Percentiles rank a stretch among this genome's conserved stretches.
These are phyloP conservation scores for Altica lythri DNA, from an alignment of 2,888 invertebrate genomes.

Conservation along the genomic window DNA sequence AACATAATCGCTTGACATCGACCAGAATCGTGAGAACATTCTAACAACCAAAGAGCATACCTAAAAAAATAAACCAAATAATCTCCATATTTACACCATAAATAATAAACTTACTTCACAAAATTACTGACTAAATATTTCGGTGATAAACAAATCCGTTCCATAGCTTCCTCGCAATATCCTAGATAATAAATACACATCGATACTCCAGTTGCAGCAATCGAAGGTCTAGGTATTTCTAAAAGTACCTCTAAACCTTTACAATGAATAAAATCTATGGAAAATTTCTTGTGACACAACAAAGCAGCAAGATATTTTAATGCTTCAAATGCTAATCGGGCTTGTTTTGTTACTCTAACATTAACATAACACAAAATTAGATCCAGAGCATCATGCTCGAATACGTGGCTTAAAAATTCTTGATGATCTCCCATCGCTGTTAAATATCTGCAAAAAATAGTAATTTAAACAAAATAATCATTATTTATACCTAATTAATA, in stretches of 20 bases:
- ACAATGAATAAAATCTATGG: conserved; percentile 90
- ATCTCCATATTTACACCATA: conserved; percentile 1
- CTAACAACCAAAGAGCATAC: conserved; percentile 93
- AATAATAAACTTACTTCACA: conserved; percentile 64
- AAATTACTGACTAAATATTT: conserved; percentile 76
- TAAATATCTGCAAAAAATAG: conserved; percentile 74
- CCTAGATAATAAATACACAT: conserved; percentile 96
- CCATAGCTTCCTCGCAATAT: conserved; percentile 98
- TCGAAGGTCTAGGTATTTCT: conserved; percentile 89
- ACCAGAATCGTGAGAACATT: conserved; percentile 93
- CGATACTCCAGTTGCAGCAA: conserved; percentile 95
- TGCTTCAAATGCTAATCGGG: conserved; percentile 93
- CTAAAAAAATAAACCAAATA: no score
- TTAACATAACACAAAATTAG: conserved; percentile 90
- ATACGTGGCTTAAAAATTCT: conserved; percentile 91
- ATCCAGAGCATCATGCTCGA: conserved; percentile 90
- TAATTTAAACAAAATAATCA: not conserved
- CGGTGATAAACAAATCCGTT: conserved; percentile 87
- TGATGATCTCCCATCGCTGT: conserved; percentile 98
- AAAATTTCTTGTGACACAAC: conserved; percentile 97
- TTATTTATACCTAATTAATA: not conserved
- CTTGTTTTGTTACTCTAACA: conserved; percentile 84
- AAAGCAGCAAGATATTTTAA: conserved; percentile 92
- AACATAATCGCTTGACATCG: conserved; percentile 98
- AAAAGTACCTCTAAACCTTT: conserved; percentile 85